Evolutionary conservation across 2,113 vertebrate species (phyloP).

Genomic region (Nibea coibor): DNA sequence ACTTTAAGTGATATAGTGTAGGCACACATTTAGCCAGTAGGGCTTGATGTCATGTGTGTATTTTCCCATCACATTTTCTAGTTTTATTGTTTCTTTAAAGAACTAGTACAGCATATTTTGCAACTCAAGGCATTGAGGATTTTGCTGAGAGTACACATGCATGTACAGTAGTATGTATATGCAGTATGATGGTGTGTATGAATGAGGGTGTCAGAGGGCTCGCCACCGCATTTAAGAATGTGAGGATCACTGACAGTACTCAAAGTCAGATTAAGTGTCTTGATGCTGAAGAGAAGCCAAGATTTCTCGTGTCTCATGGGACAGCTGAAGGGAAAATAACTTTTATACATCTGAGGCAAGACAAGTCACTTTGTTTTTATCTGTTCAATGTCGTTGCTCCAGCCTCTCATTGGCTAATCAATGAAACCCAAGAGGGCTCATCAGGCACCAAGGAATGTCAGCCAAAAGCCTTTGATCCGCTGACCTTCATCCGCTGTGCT

Average conservation of each 20-base stretch:
- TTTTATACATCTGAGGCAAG: slow-evolving; percentile 77
- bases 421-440: slow-evolving; percentile 82
- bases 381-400: slow-evolving; percentile 78
- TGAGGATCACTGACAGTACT: slow-evolving; percentile 60
- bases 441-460: slow-evolving; percentile 78
- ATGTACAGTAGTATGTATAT: background rate
- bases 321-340: slow-evolving; percentile 64
- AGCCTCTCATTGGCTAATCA: slow-evolving; percentile 82
- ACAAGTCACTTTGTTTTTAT: slow-evolving; percentile 82
- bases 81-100: slow-evolving; percentile 12
- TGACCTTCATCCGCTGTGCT: slow-evolving; percentile 81
- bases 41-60: background rate
- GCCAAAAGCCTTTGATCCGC: slow-evolving; percentile 78
- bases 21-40: slow-evolving; percentile 9
- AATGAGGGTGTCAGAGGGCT: slow-evolving; percentile 30
- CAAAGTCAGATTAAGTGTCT: slow-evolving; percentile 76
- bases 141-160: background rate
- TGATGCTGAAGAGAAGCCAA: slow-evolving; percentile 65
- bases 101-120: background rate
- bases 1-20: slow-evolving; percentile 37
- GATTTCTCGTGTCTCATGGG: slow-evolving; percentile 63
- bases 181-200: background rate
- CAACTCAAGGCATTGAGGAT: background rate
- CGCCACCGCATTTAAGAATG: slow-evolving; percentile 36
- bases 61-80: slow-evolving; percentile 36